These are phyloP conservation scores for Apis laboriosa DNA, from an alignment of 1,140 invertebrate species.

Conservation along the genomic window DNA sequence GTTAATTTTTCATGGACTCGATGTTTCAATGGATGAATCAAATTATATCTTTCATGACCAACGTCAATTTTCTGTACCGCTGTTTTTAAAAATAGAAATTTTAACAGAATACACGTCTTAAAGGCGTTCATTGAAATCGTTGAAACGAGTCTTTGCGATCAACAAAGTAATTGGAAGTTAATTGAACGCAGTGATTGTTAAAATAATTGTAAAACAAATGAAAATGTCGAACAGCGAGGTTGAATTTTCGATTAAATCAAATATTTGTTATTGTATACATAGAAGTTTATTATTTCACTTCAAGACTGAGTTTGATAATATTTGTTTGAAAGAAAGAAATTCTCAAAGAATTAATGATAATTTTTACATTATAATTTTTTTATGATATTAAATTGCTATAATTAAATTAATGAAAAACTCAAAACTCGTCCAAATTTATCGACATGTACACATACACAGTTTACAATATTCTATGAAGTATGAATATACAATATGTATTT, in stretches of 20 bases:
- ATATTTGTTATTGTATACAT: neutral
- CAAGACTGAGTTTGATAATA: neutral
- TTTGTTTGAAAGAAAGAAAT: neutral
- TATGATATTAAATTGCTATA: too few relatives aligned
- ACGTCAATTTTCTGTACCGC: neutral
- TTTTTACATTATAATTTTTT: too few relatives aligned
- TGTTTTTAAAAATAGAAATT: slow-evolving; percentile 9
- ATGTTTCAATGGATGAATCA: neutral
- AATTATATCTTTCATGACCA: neutral
- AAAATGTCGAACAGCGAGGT: neutral
- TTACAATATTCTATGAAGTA: too few relatives aligned
- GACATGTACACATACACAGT: too few relatives aligned
- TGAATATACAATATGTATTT: too few relatives aligned
- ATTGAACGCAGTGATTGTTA: neutral
- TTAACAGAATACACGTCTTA: neutral
- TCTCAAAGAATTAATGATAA: neutral
- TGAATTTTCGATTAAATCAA: neutral
- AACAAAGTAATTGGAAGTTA: neutral
- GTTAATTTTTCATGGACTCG: neutral
- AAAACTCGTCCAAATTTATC: too few relatives aligned
- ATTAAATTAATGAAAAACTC: too few relatives aligned
- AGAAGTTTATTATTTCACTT: neutral
- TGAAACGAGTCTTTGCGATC: neutral
- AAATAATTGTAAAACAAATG: neutral
- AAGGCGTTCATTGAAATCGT: neutral